phyloP scores from a whole-genome alignment of 2,113 vertebrate species.

The Cichladusa arquata region DNA sequence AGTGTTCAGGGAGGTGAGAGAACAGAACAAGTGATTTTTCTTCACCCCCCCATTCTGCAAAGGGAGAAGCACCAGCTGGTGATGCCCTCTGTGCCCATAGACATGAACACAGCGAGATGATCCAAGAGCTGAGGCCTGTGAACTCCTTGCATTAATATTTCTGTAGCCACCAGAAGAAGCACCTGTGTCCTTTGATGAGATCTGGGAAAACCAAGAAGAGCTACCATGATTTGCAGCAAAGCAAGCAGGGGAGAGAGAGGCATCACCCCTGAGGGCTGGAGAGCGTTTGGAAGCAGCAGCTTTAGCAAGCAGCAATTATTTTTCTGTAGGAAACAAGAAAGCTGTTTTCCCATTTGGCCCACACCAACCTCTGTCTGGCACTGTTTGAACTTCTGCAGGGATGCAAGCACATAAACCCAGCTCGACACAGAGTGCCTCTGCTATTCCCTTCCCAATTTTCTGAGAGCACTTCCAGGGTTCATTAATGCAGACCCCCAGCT shows the following conservation, averaged over 20 bases:
- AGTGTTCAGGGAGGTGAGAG: not conserved
- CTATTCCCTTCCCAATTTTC: not conserved
- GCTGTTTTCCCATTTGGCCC: not conserved
- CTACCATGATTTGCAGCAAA: not conserved
- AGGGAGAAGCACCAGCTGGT: not conserved
- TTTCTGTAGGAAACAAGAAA: not conserved
- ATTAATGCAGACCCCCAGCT: not conserved
- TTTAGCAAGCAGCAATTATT: not conserved
- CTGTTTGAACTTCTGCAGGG: not conserved
- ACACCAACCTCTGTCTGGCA: not conserved
- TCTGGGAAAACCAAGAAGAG: not conserved
- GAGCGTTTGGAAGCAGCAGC: not conserved
- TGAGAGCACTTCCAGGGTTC: not conserved
- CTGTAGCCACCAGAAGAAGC: not conserved
- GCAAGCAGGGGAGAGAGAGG: not conserved
- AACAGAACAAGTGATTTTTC: not conserved
- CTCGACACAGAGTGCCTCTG: not conserved
- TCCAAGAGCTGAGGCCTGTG: not conserved
- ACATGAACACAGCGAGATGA: fast-evolving
- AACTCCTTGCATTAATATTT: not conserved
- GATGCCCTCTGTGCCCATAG: not conserved
- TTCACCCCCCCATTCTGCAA: not conserved
- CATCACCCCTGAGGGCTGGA: not conserved
- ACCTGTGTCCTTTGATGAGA: not conserved
- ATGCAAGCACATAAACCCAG: not conserved